These are phyloP conservation scores for Orchestes rusci DNA, from an alignment of 2,888 invertebrate genomes.

Conservation along the genomic window DNA sequence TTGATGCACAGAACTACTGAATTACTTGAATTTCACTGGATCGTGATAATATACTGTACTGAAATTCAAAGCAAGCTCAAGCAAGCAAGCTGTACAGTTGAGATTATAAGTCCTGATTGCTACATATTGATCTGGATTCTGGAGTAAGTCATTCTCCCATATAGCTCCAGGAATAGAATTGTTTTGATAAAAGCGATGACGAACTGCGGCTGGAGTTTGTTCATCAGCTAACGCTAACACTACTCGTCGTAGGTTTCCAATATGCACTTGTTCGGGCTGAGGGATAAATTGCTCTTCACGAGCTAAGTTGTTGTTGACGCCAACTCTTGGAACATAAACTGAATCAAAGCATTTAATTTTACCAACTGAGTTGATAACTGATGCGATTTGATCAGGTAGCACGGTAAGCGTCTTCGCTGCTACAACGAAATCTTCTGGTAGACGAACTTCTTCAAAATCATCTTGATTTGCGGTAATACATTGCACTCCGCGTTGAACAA, in stretches of 20 bases:
- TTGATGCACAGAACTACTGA: no score
- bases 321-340: constrained; percentile 1
- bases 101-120: no score
- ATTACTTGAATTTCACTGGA: no score
- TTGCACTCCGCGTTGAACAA: background rate
- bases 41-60: no score
- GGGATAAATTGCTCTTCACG: background rate
- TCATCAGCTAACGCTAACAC: background rate
- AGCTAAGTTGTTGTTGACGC: background rate
- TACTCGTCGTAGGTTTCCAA: constrained; percentile 1
- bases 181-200: background rate
- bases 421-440: background rate
- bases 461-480: background rate
- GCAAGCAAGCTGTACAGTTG: no score
- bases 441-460: background rate
- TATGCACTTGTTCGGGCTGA: background rate
- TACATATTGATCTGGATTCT: no score
- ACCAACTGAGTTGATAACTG: background rate
- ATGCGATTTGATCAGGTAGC: constrained; percentile 1
- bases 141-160: background rate
- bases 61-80: no score
- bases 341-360: background rate
- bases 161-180: background rate
- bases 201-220: background rate
- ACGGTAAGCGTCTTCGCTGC: constrained; percentile 1